Evolutionary conservation across 2,797 vertebrate genomes (phyloP), one percentile per base, ranked within the genome.

Genomic region (Pachyuromys duprasi): DNA sequence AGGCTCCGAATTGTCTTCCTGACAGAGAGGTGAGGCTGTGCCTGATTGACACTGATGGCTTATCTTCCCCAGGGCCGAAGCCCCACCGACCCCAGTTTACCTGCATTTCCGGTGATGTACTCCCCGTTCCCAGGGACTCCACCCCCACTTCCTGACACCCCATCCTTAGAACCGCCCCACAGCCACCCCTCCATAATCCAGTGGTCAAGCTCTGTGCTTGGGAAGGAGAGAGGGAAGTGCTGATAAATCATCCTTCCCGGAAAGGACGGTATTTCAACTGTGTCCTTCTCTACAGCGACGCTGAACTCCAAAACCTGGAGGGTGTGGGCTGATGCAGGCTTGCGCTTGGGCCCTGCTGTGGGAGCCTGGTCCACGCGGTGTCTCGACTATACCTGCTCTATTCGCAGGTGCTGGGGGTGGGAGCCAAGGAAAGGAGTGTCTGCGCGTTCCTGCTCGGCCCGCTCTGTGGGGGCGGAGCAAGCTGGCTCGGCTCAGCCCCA

Each of bases 391-490:
- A 12, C 53, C 86, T 60, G 9, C 22, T 7, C 57, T n/a, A 45
- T 76, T 39, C 11, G 53, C 22, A 57, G 75, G 75, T 45, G 15
- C 20, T 8, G 60, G 65, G 4, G 12, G 57, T 7, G 9, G 57
- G 31, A 24, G 14, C 14, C 13, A 22, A n/a, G 36, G 45, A 33
- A 60, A 88, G 65, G 20, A 65, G 74, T 14, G 12, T 75, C 63
- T 17, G 53, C 1, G 72, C 7, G 2, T 90, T 80, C 57, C 95
- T 39, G 81, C 86, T 24, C 60, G 0, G 33, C 87, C 89, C 4
- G 6, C 60, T 63, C 36, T 74, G 93, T 74, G 96, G 95, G 88
- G 88, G 90, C 5, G 89, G 57, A 93, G 90, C 92, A 45, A 70
- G 55, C 69, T 79, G 36, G 0, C 86, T 88, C 42, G 1, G 76